phyloP scores from a whole-genome alignment of 2,888 invertebrate genomes.

The Octonoba sinensis region DNA sequence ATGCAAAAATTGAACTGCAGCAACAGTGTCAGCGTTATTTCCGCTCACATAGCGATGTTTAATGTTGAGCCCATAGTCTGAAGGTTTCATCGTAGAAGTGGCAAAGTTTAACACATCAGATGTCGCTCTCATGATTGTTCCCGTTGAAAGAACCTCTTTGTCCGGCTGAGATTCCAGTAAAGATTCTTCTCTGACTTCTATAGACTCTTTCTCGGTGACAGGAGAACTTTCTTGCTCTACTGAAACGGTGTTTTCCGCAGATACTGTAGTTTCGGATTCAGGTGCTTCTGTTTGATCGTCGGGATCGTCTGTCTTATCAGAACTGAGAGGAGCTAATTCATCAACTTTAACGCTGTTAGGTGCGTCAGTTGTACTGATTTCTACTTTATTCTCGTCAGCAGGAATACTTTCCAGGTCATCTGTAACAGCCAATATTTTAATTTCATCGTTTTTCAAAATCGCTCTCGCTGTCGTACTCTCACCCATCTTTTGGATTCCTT shows the following conservation, averaged over 20 bases:
- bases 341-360: neutral
- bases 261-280: neutral
- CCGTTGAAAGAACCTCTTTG: neutral
- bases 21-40: slow-evolving; percentile 39
- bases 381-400: neutral
- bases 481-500: neutral
- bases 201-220: neutral
- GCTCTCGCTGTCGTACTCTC: neutral
- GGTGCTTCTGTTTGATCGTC: neutral
- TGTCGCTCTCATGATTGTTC: neutral
- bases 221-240: neutral
- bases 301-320: neutral
- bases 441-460: neutral
- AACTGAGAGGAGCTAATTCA: neutral
- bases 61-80: neutral
- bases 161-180: no score
- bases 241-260: neutral
- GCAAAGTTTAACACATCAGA: neutral
- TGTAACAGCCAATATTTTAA: neutral
- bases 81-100: neutral
- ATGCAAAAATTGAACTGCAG: slow-evolving; percentile 52
- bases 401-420: neutral
- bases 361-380: neutral
- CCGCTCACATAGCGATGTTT: slow-evolving; percentile 55
- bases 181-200: neutral